Evolutionary conservation across 2,888 invertebrate genomes (phyloP), one percentile per base, ranked within the genome.

Genomic region (Podabrus alpinus): DNA sequence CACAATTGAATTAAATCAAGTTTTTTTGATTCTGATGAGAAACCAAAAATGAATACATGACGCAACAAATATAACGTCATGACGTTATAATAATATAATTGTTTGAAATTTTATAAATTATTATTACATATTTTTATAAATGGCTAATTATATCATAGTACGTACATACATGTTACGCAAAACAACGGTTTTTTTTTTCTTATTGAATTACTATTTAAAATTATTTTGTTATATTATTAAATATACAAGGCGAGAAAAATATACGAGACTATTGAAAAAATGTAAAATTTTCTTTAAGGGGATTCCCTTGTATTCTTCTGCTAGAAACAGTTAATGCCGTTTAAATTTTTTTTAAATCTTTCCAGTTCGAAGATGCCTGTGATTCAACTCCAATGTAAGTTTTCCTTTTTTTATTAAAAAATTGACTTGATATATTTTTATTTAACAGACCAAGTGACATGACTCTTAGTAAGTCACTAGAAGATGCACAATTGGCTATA

Each of bases 401-500:
- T 80, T 69, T 24, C 25, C 7, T 24, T 19, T n/a, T 11, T 29
- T 9, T 15, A 66, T 60, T 62, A 66, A 72, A 45, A 15, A 10
- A 72, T n/a, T 15, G 0, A 15, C 5, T 24, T 15, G 13, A 68
- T 15, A 11, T 68, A 67, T 71, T 72, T 66, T 73, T 71, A 73
- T 82, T 82, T 15, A 62, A 7, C 75, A 86, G 85, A 72, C 81
- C 84, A 10, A 78, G 81, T 59, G 87, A 88, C 16, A 91, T 92
- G 90, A 91, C 92, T 77, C 85, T 96, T 79, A 89, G 91, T 59
- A 89, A 91, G 25, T 92, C 95, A 1, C 90, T 97, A 78, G 90
- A 90, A 70, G 96, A 97, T 83, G 93, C 94, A 13, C 93, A 93
- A 83, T 86, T 90, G 69, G 96, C 97, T 0, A 92, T 97, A n/a